Base-by-base conservation (phyloP, 64 coral and sea anemone genomes). In the Dendrophyllia cribrosa region DNA sequence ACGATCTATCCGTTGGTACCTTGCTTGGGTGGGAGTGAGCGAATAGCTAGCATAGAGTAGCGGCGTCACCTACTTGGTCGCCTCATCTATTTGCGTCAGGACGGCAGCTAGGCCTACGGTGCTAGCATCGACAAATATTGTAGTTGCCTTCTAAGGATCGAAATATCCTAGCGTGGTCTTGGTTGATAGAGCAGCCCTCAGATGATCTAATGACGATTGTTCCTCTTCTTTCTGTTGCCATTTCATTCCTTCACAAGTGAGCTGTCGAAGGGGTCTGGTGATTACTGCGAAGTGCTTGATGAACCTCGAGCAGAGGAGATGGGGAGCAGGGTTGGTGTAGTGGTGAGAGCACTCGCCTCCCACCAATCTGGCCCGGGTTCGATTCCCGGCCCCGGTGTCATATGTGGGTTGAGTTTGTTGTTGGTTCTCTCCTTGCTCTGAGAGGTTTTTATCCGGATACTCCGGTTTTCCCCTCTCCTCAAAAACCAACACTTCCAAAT, bases 1-100 rank as follows among this genome's bases (percentile, higher is more conserved):
- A 2, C 86, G 86, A 65, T 94, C 69, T 15, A 94, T 94, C 51
- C 88, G 86, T 19, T 77, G 77, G 75, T 94, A 94, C 74, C 92
- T 89, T 64, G 61, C 61, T 64, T 64, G 61, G 10, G 61, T 64
- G 61, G 61, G 75, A 74, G 60, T 10, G 20, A 75, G 58, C 86
- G 51, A 70, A 75, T 24, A 65, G 17, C 61, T 34, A 59, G 53
- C 74, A 53, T 61, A 89, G 59, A 17, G 59, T 66, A 19, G 60
- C 9, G 47, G 74, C 53, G 62, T 75, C 20, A 34, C 59, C 78
- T 26, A 56, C 24, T 78, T 52, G 20, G 59, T 67, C 19, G 61
- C 77, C 44, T 74, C 72, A 26, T 86, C 72, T 53, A 25, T 48
- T 49, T 93, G 91, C 0, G 91, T 87, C 1, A 93, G 66, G 16